Conservation (phyloP, 92 coral and sea anemone species). For the Heteractis magnifica region DNA sequence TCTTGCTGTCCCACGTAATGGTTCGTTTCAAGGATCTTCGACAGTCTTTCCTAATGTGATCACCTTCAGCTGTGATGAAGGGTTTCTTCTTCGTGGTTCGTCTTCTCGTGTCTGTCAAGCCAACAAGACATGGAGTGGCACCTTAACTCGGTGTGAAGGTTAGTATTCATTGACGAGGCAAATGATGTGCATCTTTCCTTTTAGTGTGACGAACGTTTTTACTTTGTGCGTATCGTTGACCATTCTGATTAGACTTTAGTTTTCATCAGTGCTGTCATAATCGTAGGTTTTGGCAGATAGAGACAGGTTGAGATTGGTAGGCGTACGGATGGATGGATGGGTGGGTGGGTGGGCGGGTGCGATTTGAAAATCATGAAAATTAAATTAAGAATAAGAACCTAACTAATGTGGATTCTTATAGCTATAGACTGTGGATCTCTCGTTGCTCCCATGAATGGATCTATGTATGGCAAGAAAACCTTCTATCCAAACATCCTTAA, state of each 20-base stretch:
- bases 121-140: slow-evolving; percentile 65
- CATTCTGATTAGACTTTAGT: too few relatives aligned
- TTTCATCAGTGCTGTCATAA: too few relatives aligned
- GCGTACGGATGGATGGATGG: background rate
- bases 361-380: background rate
- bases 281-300: too few relatives aligned
- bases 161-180: background rate
- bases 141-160: slow-evolving; percentile 22
- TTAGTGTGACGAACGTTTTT: too few relatives aligned
- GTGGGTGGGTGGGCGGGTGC: background rate
- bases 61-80: slow-evolving; percentile 52
- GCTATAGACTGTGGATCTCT: slow-evolving; percentile 55
- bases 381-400: background rate
- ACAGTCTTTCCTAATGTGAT: slow-evolving; percentile 51
- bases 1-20: slow-evolving; percentile 48
- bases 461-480: slow-evolving; percentile 35
- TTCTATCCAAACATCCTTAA: slow-evolving; percentile 44
- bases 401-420: background rate
- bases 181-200: too few relatives aligned
- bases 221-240: too few relatives aligned
- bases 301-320: too few relatives aligned
- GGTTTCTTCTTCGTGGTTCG: slow-evolving; percentile 52
- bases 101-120: slow-evolving; percentile 47
- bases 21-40: slow-evolving; percentile 42
- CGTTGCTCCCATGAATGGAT: slow-evolving; percentile 43